These are phyloP conservation scores for Ceriagrion tenellum DNA, from an alignment of 2,888 invertebrate genomes.

Conservation along the genomic window DNA sequence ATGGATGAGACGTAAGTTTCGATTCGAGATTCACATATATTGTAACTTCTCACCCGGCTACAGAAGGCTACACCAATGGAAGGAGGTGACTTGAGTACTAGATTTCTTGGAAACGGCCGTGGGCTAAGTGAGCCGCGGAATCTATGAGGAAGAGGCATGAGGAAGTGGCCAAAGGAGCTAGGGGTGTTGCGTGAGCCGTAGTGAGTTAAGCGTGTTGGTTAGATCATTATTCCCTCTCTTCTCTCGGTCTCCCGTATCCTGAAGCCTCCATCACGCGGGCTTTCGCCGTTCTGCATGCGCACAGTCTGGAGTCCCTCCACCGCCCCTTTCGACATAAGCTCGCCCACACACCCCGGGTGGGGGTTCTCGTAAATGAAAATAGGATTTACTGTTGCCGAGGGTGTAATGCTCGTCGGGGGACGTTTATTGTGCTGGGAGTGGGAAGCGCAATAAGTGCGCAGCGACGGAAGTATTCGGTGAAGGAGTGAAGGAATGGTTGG, in stretches of 20 bases:
- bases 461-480: not conserved
- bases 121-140: not conserved
- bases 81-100: not conserved
- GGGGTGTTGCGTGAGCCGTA: not conserved
- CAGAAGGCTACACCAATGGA: not conserved
- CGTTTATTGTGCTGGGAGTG: not conserved
- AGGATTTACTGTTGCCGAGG: not conserved
- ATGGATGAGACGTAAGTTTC: not conserved
- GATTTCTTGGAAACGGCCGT: not conserved
- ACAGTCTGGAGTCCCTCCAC: not conserved
- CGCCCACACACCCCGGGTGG: no score
- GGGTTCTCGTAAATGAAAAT: not conserved
- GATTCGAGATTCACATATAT: not conserved
- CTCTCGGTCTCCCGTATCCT: not conserved
- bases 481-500: not conserved
- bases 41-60: not conserved
- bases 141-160: not conserved
- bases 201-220: not conserved
- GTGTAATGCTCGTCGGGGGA: not conserved
- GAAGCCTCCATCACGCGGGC: not conserved
- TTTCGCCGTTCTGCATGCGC: not conserved
- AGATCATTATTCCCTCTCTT: not conserved
- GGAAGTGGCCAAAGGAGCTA: not conserved
- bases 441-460: not conserved
- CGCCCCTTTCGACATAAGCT: not conserved